Evolutionary conservation across 2,888 invertebrate species (phyloP).

Genomic region (Andrena dorsata): DNA sequence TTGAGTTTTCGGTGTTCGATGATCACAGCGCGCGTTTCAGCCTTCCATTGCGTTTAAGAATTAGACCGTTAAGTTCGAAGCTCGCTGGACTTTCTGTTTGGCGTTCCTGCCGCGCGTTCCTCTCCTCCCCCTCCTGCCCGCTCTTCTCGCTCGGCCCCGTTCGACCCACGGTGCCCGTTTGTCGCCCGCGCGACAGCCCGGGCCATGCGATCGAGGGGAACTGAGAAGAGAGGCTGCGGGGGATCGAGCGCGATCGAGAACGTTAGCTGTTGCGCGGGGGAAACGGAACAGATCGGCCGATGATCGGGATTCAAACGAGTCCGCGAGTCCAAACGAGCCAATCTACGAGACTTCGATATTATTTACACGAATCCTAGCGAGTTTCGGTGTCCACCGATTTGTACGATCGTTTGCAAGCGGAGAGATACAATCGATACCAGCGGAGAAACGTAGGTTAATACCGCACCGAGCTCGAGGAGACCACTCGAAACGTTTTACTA

Average conservation of each 20-base stretch:
- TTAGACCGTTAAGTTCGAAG: constrained; percentile 68
- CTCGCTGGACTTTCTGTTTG: constrained; percentile 32
- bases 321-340: constrained; percentile 40
- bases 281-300: constrained; percentile 13
- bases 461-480: constrained; percentile 50
- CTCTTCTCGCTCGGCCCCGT: not conserved
- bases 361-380: constrained; percentile 60
- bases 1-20: constrained; percentile 80
- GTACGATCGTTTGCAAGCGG: constrained; percentile 59
- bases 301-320: constrained; percentile 6
- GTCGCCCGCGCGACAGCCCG: not conserved
- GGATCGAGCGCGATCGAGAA: not conserved
- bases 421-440: constrained; percentile 52
- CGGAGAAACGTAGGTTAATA: constrained; percentile 30
- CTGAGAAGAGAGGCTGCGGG: constrained; percentile 14
- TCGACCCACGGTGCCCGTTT: not conserved
- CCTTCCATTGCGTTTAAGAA: constrained; percentile 74
- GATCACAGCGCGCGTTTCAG: constrained; percentile 82
- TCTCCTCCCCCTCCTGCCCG: not conserved
- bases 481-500: constrained; percentile 54
- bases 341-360: constrained; percentile 50
- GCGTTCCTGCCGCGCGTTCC: not conserved
- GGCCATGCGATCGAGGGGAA: constrained; percentile 14
- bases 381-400: constrained; percentile 56
- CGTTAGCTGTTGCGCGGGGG: too few relatives aligned